Evolutionary conservation across 2,888 invertebrate genomes (phyloP), one percentile per base, ranked within the genome.

Genomic region (Dexiosoma caninum): DNA sequence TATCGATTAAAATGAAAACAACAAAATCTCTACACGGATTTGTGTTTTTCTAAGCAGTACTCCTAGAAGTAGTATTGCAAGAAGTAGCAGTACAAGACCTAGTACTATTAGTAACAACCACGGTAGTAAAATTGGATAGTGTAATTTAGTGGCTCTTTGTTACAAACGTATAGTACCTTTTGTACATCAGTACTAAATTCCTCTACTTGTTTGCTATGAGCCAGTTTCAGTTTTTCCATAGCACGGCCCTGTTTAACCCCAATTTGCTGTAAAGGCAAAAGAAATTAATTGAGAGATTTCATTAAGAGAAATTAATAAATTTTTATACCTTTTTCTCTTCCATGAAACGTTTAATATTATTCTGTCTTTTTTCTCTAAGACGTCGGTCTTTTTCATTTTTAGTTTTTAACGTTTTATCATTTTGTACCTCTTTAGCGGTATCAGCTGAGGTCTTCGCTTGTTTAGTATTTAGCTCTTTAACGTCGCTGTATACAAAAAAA

Each of bases 361-460:
- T 98, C 88, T 98, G 97, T 86, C 98, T 98, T 90, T 98, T 97
- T 91, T 99, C 98, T 30, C 96, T 92, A 72, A 98, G 92, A 51
- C 98, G 93, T 49, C 98, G 93, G 89, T 99, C 99, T 86, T 97
- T 96, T 90, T 99, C 99, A 80, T 97, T 97, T 87, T 99, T 98
- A 74, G 98, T 98, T 90, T 98, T 95, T 72, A 99, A 92, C 0
- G 96, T 96, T 91, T 99, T 99, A 90, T 99, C 99, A 90, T 96
- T 96, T 88, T 95, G 94, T 53, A 99, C 98, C 88, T 97, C 97
- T 91, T 97, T 97, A 88, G 96, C 96, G 19, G 98, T 98, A 90
- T 99, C 99, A 85, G 99, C 97, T 60, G 98, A 98, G 86, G 96
- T 94, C 91, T 98, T 98, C 4, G 98, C 98, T 91, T 99, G 99